Evolutionary conservation across 2,888 invertebrate species (phyloP).

Genomic region (Cotesia congregata): DNA sequence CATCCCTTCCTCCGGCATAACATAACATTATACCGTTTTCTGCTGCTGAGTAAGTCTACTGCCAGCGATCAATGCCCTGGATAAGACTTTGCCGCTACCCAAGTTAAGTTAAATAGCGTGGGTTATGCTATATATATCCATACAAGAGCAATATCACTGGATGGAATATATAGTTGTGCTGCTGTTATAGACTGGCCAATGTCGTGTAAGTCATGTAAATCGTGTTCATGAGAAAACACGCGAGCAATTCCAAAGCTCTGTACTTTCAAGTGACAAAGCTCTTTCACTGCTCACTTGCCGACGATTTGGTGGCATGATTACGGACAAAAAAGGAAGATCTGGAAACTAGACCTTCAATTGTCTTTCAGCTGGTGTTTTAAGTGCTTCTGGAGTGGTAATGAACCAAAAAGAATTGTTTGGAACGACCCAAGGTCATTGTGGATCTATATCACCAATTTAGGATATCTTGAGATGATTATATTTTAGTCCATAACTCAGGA

Average conservation of each 20-base stretch:
- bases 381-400: no score
- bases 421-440: no score
- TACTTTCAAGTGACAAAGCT: background rate
- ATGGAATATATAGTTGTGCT: background rate
- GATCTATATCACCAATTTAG: no score
- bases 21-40: conserved; percentile 7
- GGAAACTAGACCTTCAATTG: no score
- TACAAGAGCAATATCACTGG: background rate
- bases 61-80: conserved; percentile 27
- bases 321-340: no score
- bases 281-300: no score
- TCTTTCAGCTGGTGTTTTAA: no score
- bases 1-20: background rate
- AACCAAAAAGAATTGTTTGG: no score
- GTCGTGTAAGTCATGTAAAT: background rate
- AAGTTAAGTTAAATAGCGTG: background rate
- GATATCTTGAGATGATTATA: no score
- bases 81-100: conserved; percentile 6
- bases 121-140: background rate
- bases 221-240: background rate
- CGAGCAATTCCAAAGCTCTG: background rate
- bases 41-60: background rate
- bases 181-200: background rate
- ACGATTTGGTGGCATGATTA: no score
- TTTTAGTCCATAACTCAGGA: no score